Evolutionary conservation across 2,888 invertebrate species (phyloP).

Genomic region (Napeogenes sylphis): DNA sequence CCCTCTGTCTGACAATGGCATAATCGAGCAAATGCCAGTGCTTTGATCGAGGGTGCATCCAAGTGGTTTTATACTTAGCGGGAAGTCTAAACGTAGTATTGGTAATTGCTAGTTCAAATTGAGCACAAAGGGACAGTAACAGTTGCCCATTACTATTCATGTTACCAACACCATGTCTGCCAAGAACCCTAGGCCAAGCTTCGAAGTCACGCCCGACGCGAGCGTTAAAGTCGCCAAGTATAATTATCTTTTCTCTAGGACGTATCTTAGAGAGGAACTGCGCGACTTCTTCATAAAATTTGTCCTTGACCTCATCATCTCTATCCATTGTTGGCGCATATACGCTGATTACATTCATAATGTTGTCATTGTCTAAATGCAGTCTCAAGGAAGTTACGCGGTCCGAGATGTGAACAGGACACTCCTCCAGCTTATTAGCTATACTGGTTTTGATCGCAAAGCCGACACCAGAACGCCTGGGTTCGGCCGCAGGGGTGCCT

Average conservation of each 20-base stretch:
- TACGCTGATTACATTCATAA: too few species aligned
- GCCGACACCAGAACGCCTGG: neutral
- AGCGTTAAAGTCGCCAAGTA: constrained; percentile 15
- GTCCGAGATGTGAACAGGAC: constrained; percentile 19
- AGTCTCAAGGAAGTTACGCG: constrained; percentile 23
- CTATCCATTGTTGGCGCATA: constrained; percentile 10
- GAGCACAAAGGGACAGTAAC: too few species aligned
- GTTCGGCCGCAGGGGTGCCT: constrained; percentile 15
- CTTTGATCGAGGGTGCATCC: too few species aligned
- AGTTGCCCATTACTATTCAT: too few species aligned
- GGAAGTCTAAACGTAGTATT: too few species aligned
- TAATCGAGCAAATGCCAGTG: too few species aligned
- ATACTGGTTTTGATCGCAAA: neutral
- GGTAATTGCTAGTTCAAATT: too few species aligned
- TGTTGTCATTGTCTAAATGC: constrained; percentile 27
- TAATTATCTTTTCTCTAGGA: too few species aligned
- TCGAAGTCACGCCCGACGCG: neutral
- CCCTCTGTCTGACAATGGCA: too few species aligned
- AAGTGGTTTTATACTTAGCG: too few species aligned
- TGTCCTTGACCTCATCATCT: constrained; percentile 27
- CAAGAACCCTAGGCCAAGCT: neutral
- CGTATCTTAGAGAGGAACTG: too few species aligned
- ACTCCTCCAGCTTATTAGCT: constrained; percentile 3
- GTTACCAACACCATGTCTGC: too few species aligned
- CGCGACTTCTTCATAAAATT: constrained; percentile 29